Evolutionary conservation across 2,113 vertebrate species (phyloP).

Genomic region (Halcyon senegalensis): DNA sequence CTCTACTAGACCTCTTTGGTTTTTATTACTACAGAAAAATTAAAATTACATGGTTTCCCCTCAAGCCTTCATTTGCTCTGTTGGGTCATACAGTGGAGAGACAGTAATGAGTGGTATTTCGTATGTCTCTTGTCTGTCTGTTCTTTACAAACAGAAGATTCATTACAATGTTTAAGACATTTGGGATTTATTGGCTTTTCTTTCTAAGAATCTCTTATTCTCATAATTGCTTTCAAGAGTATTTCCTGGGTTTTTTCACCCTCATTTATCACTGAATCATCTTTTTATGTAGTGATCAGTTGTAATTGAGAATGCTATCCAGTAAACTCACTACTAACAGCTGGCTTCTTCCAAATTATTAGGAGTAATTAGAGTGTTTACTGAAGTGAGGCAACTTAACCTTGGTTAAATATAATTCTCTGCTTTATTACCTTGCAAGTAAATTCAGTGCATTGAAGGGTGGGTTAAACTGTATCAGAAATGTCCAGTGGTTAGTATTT

Average conservation of each 20-base stretch:
- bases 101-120: not conserved
- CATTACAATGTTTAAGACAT: not conserved
- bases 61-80: constrained; percentile 4
- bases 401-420: not conserved
- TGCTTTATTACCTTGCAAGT: not conserved
- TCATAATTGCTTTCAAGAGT: constrained; percentile 3
- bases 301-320: not conserved
- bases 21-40: constrained; percentile 41
- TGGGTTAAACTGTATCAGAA: not conserved
- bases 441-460: not conserved
- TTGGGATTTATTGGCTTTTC: constrained; percentile 25
- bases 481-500: not conserved
- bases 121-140: not conserved
- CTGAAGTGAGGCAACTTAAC: not conserved
- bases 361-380: not conserved
- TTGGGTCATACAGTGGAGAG: constrained; percentile 25
- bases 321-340: not conserved
- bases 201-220: constrained; percentile 12
- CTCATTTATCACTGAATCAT: not conserved
- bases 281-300: not conserved
- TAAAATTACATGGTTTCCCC: not conserved
- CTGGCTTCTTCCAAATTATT: not conserved
- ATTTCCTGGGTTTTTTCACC: constrained; percentile 1
- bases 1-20: not conserved
- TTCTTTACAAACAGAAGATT: constrained; percentile 37